Evolutionary conservation across 2,888 invertebrate genomes (phyloP).

Genomic region (Elgonia sp.): DNA sequence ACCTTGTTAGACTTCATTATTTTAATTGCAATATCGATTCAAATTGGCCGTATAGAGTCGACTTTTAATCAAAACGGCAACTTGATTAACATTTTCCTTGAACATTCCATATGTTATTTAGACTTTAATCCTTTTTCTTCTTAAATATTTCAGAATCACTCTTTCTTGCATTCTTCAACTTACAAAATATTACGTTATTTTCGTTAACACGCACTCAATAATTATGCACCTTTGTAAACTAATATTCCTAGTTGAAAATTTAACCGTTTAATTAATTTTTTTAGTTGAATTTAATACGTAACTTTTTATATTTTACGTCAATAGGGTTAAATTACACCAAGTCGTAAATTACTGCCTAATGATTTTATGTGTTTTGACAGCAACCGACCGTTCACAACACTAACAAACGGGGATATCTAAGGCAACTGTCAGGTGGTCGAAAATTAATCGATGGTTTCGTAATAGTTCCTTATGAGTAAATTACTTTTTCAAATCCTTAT

Average conservation of each 20-base stretch:
- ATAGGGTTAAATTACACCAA: not conserved
- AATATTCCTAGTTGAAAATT: not conserved
- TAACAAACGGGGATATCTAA: conserved; percentile 62
- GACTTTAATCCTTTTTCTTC: too few species aligned
- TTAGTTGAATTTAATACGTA: not conserved
- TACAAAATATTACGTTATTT: conserved; percentile 42
- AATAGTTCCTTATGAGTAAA: too few species aligned
- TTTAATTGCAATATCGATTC: too few species aligned
- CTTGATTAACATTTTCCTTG: too few species aligned
- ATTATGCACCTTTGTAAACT: not conserved
- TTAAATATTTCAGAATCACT: conserved; percentile 28
- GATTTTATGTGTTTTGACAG: conserved; percentile 56
- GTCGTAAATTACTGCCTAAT: conserved; percentile 7
- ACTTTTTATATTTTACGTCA: not conserved
- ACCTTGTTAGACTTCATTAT: too few species aligned
- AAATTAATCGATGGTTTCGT: conserved; percentile 31
- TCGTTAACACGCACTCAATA: not conserved
- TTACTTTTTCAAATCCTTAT: too few species aligned
- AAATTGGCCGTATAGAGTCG: too few species aligned
- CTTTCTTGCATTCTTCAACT: conserved; percentile 30
- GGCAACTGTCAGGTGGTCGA: conserved; percentile 60
- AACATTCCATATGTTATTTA: too few species aligned
- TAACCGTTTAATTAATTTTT: not conserved
- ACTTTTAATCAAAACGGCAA: too few species aligned
- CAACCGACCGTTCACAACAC: conserved; percentile 54